Conservation (phyloP, 2,888 invertebrate species). For the Apamea epomidion region DNA sequence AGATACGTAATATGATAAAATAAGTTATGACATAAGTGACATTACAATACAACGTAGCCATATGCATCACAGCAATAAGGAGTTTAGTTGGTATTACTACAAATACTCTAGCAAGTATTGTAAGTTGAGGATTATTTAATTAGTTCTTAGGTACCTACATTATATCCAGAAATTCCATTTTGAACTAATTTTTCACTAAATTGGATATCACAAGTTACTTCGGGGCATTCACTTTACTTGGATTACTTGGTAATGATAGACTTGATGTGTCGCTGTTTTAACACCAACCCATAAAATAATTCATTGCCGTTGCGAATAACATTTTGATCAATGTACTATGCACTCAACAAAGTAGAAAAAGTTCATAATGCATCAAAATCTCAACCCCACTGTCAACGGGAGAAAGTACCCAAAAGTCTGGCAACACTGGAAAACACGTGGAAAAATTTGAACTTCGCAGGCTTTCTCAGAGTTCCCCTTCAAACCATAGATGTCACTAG, state of each 20-base stretch:
- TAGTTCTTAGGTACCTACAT: too few relatives aligned
- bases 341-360: not conserved
- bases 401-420: not conserved
- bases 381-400: not conserved
- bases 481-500: conserved; percentile 10
- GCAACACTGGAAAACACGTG: not conserved
- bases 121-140: too few relatives aligned
- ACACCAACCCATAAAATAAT: not conserved
- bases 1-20: too few relatives aligned
- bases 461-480: too few relatives aligned
- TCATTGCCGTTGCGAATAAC: not conserved
- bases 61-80: too few relatives aligned
- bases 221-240: too few relatives aligned
- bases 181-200: not conserved
- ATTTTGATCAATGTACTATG: not conserved
- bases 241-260: not conserved
- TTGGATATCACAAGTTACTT: too few relatives aligned
- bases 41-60: too few relatives aligned
- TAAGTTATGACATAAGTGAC: too few relatives aligned
- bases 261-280: not conserved
- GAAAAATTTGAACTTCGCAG: not conserved
- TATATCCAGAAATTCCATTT: not conserved
- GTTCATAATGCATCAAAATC: not conserved
- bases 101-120: too few relatives aligned
- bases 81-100: too few relatives aligned